phyloP scores from a whole-genome alignment of 2,113 vertebrate genomes.

The Nycticryphes semicollaris region DNA sequence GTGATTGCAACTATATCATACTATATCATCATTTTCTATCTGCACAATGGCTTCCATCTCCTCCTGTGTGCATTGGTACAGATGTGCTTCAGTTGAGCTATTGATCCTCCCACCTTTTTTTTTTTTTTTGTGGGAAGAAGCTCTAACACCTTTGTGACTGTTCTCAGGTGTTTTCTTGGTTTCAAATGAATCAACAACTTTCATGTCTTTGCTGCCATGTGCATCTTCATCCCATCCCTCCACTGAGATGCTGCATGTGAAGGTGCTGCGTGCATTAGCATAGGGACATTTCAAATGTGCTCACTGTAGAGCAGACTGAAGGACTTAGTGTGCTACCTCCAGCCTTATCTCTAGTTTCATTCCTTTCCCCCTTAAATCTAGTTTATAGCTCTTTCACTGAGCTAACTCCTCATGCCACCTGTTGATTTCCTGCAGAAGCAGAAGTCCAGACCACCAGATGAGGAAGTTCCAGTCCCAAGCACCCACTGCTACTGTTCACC shows the following conservation, averaged over 20 bases:
- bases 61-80: neutral
- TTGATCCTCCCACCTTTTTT: neutral
- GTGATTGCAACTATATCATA: neutral
- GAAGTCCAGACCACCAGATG: neutral
- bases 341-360: neutral
- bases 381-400: neutral
- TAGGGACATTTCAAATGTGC: neutral
- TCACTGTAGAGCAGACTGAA: neutral
- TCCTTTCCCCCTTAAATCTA: neutral
- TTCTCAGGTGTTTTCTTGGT: neutral
- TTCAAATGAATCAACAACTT: neutral
- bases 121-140: neutral
- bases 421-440: neutral
- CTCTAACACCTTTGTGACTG: neutral
- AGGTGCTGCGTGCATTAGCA: fast-evolving
- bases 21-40: neutral
- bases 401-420: neutral
- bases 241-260: neutral
- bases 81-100: neutral
- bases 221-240: neutral
- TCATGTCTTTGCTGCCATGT: neutral
- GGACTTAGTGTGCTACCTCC: fast-evolving
- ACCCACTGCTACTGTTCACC: neutral
- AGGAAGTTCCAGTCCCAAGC: neutral
- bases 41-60: neutral